Percentiles rank a stretch among this genome's conserved stretches.
Evolutionary conservation across 1,140 invertebrate species (phyloP).

Genomic region (Diploscapter pachys): DNA sequence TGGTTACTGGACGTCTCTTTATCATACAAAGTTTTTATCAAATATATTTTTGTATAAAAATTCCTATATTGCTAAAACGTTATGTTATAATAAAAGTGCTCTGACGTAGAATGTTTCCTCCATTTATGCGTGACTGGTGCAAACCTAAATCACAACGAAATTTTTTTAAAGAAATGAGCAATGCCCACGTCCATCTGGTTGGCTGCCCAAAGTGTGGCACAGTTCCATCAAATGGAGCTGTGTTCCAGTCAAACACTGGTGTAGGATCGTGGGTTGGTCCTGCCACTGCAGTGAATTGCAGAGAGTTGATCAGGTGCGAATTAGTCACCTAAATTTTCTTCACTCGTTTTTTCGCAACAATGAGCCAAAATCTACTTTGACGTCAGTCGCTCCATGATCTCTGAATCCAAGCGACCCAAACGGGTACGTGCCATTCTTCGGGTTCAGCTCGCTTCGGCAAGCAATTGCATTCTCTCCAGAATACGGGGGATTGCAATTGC

Average conservation of each 20-base stretch:
- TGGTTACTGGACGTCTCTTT: too few relatives aligned
- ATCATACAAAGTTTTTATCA: too few relatives aligned
- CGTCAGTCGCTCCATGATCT: conserved; percentile 8
- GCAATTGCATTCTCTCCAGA: conserved; percentile 73
- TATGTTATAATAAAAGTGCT: too few relatives aligned
- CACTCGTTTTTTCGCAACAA: too few relatives aligned
- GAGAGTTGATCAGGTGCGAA: conserved; percentile 54
- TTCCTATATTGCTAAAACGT: too few relatives aligned
- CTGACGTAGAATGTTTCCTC: too few relatives aligned
- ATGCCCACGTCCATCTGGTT: too few relatives aligned
- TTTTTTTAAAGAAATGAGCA: too few relatives aligned
- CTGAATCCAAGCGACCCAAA: conserved; percentile 58
- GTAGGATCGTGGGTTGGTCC: conserved; percentile 66
- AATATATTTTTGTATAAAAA: too few relatives aligned
- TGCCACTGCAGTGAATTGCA: conserved; percentile 65
- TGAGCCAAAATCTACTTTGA: neutral
- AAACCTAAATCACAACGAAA: too few relatives aligned
- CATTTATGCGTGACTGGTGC: too few relatives aligned
- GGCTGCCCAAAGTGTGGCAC: conserved; percentile 28
- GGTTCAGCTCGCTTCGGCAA: conserved; percentile 71
- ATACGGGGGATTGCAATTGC: conserved; percentile 71
- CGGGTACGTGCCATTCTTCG: conserved; percentile 68
- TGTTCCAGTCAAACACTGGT: conserved; percentile 73
- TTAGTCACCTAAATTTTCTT: conserved; percentile 57
- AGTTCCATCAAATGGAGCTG: conserved; percentile 62